A percentile compares a stretch with the other conserved stretches of the same genome.
Conservation (phyloP, 2,797 vertebrate genomes). For the Sylvia borin region DNA sequence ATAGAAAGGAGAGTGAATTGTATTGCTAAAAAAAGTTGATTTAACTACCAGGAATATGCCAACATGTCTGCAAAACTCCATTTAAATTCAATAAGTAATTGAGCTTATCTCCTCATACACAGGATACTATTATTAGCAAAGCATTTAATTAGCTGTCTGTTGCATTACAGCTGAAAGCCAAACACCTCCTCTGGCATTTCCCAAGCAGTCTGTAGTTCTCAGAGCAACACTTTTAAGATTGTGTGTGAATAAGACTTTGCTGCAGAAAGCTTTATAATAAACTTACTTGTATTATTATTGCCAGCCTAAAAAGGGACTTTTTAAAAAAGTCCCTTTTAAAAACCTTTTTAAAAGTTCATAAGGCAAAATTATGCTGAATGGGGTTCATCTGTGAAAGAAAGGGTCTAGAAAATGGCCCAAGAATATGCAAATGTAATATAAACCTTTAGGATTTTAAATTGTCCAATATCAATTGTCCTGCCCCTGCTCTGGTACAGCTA, state of each 20-base stretch:
- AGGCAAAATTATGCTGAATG: not conserved
- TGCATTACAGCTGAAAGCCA: slow-evolving; percentile 6
- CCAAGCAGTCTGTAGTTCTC: not conserved
- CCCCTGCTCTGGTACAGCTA: not conserved
- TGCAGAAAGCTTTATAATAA: not conserved
- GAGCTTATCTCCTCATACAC: slow-evolving; percentile 32
- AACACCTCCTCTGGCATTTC: slow-evolving; percentile 43
- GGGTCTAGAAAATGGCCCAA: not conserved
- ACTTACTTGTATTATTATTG: not conserved
- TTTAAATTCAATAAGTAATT: slow-evolving; percentile 27
- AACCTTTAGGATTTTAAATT: not conserved
- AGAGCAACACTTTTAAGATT: not conserved
- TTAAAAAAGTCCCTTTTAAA: too few relatives aligned
- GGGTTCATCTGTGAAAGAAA: not conserved
- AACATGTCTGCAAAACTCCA: not conserved
- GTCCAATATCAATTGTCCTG: not conserved
- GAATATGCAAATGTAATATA: not conserved
- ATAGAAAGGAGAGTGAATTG: not conserved
- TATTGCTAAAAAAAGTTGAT: not conserved
- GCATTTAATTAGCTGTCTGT: slow-evolving; percentile 48
- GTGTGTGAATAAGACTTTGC: not conserved
- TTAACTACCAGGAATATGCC: not conserved
- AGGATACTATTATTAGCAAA: slow-evolving; percentile 51
- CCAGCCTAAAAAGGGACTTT: not conserved
- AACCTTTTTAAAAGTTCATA: accelerated